Evolutionary conservation across 1,140 invertebrate species (phyloP).

Genomic region (Drosophila watanabei): DNA sequence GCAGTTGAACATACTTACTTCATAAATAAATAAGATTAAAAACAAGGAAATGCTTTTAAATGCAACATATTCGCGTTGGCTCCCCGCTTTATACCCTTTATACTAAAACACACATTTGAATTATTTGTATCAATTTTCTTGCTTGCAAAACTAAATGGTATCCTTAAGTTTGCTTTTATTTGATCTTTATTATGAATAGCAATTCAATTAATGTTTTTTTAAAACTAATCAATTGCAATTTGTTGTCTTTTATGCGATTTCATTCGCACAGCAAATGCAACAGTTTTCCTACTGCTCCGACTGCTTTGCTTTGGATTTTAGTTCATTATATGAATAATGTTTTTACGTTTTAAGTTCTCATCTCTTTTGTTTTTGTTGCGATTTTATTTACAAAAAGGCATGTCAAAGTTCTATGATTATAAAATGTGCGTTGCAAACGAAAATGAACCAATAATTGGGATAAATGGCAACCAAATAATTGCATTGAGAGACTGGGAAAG

Average conservation of each 20-base stretch:
- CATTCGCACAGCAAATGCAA: conserved; percentile 52
- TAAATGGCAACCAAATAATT: conserved; percentile 52
- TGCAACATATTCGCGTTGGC: not conserved
- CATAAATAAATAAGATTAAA: not conserved
- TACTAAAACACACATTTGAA: conserved; percentile 34
- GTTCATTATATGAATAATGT: conserved; percentile 78
- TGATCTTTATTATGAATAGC: conserved; percentile 60
- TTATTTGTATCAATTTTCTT: conserved; percentile 54
- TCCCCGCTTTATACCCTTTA: not conserved
- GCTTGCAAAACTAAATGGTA: conserved; percentile 78
- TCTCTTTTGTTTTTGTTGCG: conserved; percentile 40
- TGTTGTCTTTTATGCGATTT: conserved; percentile 22
- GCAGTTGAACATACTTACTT: not conserved
- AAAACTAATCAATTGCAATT: conserved; percentile 77
- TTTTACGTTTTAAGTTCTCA: conserved; percentile 50
- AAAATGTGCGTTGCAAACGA: conserved; percentile 50
- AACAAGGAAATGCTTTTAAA: not conserved
- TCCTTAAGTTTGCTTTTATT: conserved; percentile 69
- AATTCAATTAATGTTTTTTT: conserved; percentile 73
- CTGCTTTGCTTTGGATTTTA: conserved; percentile 61
- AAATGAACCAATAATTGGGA: conserved; percentile 24
- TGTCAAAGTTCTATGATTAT: conserved; percentile 50
- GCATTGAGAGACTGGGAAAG: conserved; percentile 36
- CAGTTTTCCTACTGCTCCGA: conserved; percentile 39
- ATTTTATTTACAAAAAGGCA: conserved; percentile 80